Evolutionary conservation across 2,888 invertebrate species (phyloP).

Genomic region (Plebejus argus): DNA sequence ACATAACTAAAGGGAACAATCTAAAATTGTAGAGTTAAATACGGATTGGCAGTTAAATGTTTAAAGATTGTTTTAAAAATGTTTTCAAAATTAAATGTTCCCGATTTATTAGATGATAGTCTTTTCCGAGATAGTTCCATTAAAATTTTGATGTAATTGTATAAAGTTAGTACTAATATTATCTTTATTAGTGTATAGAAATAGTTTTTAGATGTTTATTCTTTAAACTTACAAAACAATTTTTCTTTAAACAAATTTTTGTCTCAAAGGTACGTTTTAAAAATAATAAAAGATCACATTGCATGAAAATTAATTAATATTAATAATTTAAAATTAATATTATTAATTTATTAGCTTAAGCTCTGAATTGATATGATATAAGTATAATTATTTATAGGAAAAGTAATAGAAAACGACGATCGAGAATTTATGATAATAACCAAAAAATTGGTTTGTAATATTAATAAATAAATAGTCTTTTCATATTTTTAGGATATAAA

Average conservation of each 20-base stretch:
- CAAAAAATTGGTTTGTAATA: too few species aligned
- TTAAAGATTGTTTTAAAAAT: background rate
- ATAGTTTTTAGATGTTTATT: background rate
- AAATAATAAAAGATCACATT: background rate
- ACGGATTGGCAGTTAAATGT: slow-evolving; percentile 8
- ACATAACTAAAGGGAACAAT: slow-evolving; percentile 27
- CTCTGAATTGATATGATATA: too few species aligned
- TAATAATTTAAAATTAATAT: background rate
- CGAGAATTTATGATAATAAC: too few species aligned
- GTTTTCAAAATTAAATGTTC: background rate
- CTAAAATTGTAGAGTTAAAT: slow-evolving; percentile 47
- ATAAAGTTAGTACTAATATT: background rate
- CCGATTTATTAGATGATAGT: background rate
- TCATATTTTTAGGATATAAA: background rate
- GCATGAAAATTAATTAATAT: background rate
- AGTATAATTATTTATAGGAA: background rate
- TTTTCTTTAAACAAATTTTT: background rate
- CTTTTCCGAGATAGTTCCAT: background rate
- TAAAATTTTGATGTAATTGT: background rate
- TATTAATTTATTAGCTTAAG: too few species aligned
- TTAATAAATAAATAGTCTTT: background rate
- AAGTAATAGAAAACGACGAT: too few species aligned
- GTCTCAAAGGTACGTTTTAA: background rate
- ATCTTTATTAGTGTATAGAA: background rate
- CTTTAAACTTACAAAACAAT: background rate